These are phyloP conservation scores for Coelopa pilipes DNA, from an alignment of 2,888 invertebrate species.

Conservation along the genomic window DNA sequence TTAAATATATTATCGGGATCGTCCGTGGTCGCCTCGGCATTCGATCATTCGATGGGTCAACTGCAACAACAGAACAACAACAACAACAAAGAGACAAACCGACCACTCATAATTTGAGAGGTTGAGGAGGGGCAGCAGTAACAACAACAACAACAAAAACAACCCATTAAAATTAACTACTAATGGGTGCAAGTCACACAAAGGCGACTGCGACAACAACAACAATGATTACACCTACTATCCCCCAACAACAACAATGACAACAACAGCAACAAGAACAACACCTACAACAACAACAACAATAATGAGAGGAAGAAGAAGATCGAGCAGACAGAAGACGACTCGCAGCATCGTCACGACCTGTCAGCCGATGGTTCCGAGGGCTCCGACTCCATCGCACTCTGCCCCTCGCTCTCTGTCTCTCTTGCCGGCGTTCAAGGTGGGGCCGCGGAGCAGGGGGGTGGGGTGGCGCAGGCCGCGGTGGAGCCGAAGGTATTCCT, in stretches of 20 bases:
- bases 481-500: slow-evolving; percentile 4
- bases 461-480: background rate
- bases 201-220: slow-evolving; percentile 12
- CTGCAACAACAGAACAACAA: slow-evolving; percentile 16
- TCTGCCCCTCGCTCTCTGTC: too few species aligned
- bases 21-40: too few species aligned
- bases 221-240: background rate
- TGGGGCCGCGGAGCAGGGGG: too few species aligned
- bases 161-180: slow-evolving; percentile 64
- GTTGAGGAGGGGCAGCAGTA: background rate
- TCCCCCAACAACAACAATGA: background rate
- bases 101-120: slow-evolving; percentile 40
- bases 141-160: slow-evolving; percentile 51
- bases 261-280: background rate
- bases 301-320: background rate
- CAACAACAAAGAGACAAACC: slow-evolving; percentile 40
- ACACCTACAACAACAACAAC: background rate
- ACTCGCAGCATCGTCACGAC: too few species aligned
- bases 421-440: too few species aligned
- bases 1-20: slow-evolving; percentile 46
- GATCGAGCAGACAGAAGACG: background rate
- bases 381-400: too few species aligned
- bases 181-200: slow-evolving; percentile 60
- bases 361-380: too few species aligned
- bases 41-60: background rate